phyloP scores from a whole-genome alignment of 1,140 invertebrate species.

The Achatina immaculata region DNA sequence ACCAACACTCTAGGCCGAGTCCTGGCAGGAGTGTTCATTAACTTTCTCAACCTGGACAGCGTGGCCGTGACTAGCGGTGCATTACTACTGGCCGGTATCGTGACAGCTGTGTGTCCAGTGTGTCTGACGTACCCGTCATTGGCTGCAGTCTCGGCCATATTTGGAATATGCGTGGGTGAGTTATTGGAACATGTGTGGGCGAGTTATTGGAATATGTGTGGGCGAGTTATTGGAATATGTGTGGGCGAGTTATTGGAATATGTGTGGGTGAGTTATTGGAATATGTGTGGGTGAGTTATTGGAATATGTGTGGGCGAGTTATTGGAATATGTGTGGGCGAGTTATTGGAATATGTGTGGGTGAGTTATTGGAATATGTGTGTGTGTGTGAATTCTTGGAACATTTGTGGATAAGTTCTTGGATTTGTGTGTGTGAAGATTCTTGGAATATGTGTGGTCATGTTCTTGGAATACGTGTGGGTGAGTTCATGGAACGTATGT shows the following conservation, averaged over 20 bases:
- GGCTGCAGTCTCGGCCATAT: slow-evolving; percentile 87
- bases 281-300: too few species aligned
- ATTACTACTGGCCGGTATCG: slow-evolving; percentile 88
- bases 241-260: slow-evolving; percentile 89
- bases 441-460: too few species aligned
- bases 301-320: too few species aligned
- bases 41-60: slow-evolving; percentile 80
- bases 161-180: slow-evolving; percentile 96
- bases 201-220: slow-evolving; percentile 86
- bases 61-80: slow-evolving; percentile 94
- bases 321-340: too few species aligned
- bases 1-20: slow-evolving; percentile 74
- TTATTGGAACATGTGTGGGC: slow-evolving; percentile 90
- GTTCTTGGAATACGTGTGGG: too few species aligned
- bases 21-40: slow-evolving; percentile 74
- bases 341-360: too few species aligned
- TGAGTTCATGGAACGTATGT: too few species aligned
- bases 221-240: slow-evolving; percentile 89
- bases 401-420: too few species aligned
- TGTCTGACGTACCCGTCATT: slow-evolving; percentile 84
- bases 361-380: too few species aligned
- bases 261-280: too few species aligned
- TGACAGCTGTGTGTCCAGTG: slow-evolving; percentile 88
- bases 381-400: too few species aligned
- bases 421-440: too few species aligned